phyloP scores from a whole-genome alignment of 2,113 vertebrate species.

The Colinus virginianus region DNA sequence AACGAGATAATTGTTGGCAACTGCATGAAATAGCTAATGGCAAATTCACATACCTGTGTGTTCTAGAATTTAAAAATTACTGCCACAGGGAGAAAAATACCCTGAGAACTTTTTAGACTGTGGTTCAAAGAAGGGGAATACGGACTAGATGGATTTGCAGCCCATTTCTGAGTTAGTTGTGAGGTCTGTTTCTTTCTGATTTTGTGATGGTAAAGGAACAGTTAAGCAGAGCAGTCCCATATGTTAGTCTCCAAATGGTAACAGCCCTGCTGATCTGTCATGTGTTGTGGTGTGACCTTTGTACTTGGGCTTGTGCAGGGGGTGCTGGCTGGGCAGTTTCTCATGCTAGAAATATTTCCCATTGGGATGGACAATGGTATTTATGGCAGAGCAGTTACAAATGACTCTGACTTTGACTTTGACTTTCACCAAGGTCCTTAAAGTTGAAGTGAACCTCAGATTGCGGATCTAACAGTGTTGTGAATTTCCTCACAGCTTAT shows the following conservation, averaged over 20 bases:
- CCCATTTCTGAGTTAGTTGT: not conserved
- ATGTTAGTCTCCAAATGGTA: not conserved
- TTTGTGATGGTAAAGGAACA: not conserved
- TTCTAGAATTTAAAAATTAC: not conserved
- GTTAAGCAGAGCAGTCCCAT: not conserved
- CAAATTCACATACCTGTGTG: not conserved
- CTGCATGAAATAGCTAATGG: not conserved
- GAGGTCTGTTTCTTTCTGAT: not conserved
- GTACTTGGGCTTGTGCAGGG: not conserved
- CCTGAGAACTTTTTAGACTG: not conserved
- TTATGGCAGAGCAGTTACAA: not conserved
- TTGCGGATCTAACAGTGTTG: not conserved
- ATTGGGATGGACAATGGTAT: not conserved
- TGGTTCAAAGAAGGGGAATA: not conserved
- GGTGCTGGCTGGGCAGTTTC: not conserved
- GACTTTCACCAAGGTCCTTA: not conserved
- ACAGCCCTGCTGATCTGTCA: not conserved
- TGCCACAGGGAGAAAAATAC: not conserved
- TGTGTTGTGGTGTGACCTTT: slow-evolving; percentile 1
- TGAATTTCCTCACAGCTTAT: not conserved
- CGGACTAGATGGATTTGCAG: not conserved
- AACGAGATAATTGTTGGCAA: not conserved
- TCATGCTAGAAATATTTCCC: not conserved
- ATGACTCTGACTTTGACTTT: not conserved
- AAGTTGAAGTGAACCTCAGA: not conserved